phyloP scores from a whole-genome alignment of 1,140 invertebrate species.

The Drosophila tropicalis region DNA sequence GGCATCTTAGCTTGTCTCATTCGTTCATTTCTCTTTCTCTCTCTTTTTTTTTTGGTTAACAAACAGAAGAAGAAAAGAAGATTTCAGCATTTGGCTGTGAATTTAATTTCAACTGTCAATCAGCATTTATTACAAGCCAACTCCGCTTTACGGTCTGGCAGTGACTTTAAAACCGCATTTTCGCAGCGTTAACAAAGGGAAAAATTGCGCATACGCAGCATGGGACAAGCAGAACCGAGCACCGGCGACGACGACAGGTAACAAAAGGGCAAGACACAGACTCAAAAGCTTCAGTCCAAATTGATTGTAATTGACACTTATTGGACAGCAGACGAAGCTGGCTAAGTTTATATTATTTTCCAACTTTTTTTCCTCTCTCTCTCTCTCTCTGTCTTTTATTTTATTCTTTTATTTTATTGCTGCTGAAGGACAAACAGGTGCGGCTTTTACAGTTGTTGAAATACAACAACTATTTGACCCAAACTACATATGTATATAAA shows the following conservation, averaged over 20 bases:
- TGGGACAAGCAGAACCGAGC: slow-evolving; percentile 5
- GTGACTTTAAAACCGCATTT: slow-evolving; percentile 49
- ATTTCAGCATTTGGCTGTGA: slow-evolving; percentile 21
- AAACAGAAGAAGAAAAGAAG: slow-evolving; percentile 14
- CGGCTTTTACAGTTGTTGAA: not conserved
- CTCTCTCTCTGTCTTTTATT: not conserved
- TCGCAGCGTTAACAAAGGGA: slow-evolving; percentile 4
- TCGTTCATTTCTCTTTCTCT: slow-evolving; percentile 1
- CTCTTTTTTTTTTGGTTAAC: slow-evolving; percentile 11
- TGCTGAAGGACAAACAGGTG: not conserved
- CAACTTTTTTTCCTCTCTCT: not conserved
- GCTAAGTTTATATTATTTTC: slow-evolving; percentile 11
- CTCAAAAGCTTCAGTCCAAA: slow-evolving; percentile 49
- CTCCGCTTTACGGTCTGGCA: not conserved
- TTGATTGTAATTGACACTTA: slow-evolving; percentile 72
- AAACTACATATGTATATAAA: no score
- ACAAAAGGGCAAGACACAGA: slow-evolving; percentile 20
- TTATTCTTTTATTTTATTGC: not conserved
- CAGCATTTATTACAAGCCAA: slow-evolving; percentile 45
- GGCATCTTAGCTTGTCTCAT: slow-evolving; percentile 17
- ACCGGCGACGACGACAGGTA: slow-evolving; percentile 22
- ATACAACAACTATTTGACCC: not conserved
- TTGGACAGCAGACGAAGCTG: slow-evolving; percentile 57
- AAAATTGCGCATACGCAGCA: slow-evolving; percentile 46
- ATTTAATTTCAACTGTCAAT: slow-evolving; percentile 61